Conservation (phyloP, 2,888 invertebrate genomes). For the Chromoteleia sp. region DNA sequence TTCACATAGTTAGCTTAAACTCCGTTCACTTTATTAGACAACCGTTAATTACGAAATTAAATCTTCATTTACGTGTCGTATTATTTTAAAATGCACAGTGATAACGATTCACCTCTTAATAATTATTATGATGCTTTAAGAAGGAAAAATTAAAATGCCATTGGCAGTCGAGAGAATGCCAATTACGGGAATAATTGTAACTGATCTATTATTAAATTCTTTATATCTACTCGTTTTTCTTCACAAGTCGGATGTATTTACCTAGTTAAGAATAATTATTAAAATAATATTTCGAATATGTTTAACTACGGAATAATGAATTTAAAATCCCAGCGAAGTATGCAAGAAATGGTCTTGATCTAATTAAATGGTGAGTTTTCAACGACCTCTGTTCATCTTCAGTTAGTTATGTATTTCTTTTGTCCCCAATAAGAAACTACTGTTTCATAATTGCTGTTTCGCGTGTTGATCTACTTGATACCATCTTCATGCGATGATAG, state of each 20-base stretch:
- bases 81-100: conserved; percentile 45
- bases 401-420: conserved; percentile 29
- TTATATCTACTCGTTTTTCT: too few species aligned
- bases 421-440: conserved; percentile 12
- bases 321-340: too few species aligned
- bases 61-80: conserved; percentile 40
- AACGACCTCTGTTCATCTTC: background rate
- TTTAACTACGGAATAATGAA: too few species aligned
- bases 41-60: conserved; percentile 58
- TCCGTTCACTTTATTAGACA: conserved; percentile 26
- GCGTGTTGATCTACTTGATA: conserved; percentile 50
- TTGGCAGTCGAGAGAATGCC: conserved; percentile 12
- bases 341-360: too few species aligned
- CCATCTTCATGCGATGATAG: conserved; percentile 39
- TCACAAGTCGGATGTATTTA: too few species aligned
- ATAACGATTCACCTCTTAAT: conserved; percentile 35
- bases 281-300: background rate
- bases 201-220: conserved; percentile 1
- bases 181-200: conserved; percentile 24
- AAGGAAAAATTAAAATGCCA: conserved; percentile 29
- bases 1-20: conserved; percentile 33
- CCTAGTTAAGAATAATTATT: background rate
- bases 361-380: background rate
- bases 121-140: conserved; percentile 34
- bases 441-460: conserved; percentile 59